phyloP scores from a whole-genome alignment of 1,140 invertebrate genomes.

The Chironomus tepperi region DNA sequence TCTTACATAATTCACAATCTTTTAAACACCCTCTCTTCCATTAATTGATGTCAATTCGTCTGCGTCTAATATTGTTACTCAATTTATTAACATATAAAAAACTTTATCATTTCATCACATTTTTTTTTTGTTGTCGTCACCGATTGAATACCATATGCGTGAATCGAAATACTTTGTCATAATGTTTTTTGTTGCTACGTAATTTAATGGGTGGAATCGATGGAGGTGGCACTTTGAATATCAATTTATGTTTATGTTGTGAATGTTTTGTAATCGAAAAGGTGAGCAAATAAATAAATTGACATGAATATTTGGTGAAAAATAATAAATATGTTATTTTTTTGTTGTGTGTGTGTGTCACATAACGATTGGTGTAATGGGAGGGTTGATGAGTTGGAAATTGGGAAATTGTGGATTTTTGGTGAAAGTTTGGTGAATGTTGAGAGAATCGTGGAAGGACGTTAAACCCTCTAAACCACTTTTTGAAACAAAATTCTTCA shows the following conservation, averaged over 20 bases:
- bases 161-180: not conserved
- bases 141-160: not conserved
- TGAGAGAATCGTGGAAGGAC: too few species aligned
- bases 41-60: not conserved
- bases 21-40: not conserved
- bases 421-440: too few species aligned
- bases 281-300: slow-evolving; percentile 8
- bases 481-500: too few species aligned
- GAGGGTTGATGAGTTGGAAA: too few species aligned
- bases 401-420: too few species aligned
- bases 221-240: not conserved
- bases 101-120: too few species aligned
- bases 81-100: too few species aligned
- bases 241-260: not conserved
- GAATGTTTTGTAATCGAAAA: not conserved
- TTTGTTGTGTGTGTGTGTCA: too few species aligned
- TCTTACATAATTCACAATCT: not conserved
- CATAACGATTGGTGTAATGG: too few species aligned
- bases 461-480: too few species aligned
- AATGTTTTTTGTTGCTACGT: not conserved
- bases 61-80: not conserved
- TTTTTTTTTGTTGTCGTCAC: too few species aligned
- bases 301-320: not conserved
- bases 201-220: not conserved
- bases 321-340: not conserved